phyloP scores from a whole-genome alignment of 2,888 invertebrate genomes.

The Sphaeridia pumilis region DNA sequence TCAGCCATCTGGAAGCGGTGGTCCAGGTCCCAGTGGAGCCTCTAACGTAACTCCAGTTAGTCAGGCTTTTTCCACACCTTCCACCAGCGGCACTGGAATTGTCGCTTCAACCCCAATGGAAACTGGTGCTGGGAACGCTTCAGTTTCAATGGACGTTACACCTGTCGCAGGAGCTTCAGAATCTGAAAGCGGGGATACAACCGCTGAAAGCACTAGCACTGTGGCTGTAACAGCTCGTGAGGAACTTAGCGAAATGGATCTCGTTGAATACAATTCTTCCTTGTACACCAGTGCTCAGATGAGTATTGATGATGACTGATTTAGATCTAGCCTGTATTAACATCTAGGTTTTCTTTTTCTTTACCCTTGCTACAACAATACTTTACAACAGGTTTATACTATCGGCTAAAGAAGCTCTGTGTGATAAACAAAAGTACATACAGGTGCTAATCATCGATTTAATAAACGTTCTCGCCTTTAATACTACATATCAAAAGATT shows the following conservation, averaged over 20 bases:
- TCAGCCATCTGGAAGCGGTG: not conserved
- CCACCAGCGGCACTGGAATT: not conserved
- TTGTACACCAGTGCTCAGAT: slow-evolving; percentile 14
- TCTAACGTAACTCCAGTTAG: not conserved
- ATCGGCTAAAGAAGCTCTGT: too few relatives aligned
- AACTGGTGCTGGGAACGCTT: not conserved
- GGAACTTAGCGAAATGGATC: slow-evolving; percentile 14
- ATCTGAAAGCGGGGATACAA: not conserved
- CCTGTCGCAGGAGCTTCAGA: not conserved
- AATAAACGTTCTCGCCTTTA: too few relatives aligned
- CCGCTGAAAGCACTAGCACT: not conserved
- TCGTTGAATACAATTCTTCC: slow-evolving; percentile 8
- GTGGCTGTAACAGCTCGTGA: slow-evolving; percentile 1
- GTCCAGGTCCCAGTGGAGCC: not conserved
- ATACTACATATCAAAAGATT: too few relatives aligned
- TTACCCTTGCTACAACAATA: too few relatives aligned
- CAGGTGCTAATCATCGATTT: too few relatives aligned
- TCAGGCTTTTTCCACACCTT: not conserved
- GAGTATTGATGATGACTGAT: slow-evolving; percentile 14
- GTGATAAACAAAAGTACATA: too few relatives aligned
- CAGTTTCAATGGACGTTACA: not conserved
- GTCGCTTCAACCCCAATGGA: slow-evolving; percentile 8
- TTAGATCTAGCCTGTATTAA: not conserved
- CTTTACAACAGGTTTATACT: not conserved
- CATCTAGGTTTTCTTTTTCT: too few relatives aligned